Evolutionary conservation across 2,797 vertebrate species (phyloP).

Genomic region (Decapterus maruadsi): DNA sequence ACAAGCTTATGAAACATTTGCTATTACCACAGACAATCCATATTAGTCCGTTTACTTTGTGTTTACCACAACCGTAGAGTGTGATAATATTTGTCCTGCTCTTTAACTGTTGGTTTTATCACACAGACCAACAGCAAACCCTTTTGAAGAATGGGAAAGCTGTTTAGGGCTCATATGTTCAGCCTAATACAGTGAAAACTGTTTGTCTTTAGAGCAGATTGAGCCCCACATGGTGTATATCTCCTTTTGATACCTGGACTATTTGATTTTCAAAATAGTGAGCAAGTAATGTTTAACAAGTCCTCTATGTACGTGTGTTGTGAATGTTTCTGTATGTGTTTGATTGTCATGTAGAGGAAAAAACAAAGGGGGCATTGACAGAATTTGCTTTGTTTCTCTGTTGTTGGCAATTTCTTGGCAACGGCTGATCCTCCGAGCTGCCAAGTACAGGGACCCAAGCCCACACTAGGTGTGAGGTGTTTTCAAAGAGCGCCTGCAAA

Average conservation of each 20-base stretch:
- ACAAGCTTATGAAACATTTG: conserved; percentile 21
- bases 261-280: conserved; percentile 47
- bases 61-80: conserved; percentile 15
- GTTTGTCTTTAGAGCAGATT: conserved; percentile 23
- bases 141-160: conserved; percentile 15
- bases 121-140: not conserved
- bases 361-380: conserved; percentile 19
- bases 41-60: conserved; percentile 8
- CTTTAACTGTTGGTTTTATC: conserved; percentile 10
- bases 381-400: conserved; percentile 70
- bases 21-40: not conserved
- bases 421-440: conserved; percentile 73
- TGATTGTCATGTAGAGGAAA: conserved; percentile 26
- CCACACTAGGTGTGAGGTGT: conserved; percentile 78
- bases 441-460: conserved; percentile 66
- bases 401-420: conserved; percentile 80
- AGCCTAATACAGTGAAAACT: conserved; percentile 21
- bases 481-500: conserved; percentile 83
- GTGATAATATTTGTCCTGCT: not conserved
- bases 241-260: conserved; percentile 15
- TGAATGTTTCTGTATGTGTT: conserved; percentile 7
- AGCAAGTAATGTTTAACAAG: conserved; percentile 31
- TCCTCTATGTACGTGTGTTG: not conserved
- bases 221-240: conserved; percentile 14
- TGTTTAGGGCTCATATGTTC: not conserved